phyloP scores from a whole-genome alignment of 2,113 vertebrate species.

The Clupea harengus region DNA sequence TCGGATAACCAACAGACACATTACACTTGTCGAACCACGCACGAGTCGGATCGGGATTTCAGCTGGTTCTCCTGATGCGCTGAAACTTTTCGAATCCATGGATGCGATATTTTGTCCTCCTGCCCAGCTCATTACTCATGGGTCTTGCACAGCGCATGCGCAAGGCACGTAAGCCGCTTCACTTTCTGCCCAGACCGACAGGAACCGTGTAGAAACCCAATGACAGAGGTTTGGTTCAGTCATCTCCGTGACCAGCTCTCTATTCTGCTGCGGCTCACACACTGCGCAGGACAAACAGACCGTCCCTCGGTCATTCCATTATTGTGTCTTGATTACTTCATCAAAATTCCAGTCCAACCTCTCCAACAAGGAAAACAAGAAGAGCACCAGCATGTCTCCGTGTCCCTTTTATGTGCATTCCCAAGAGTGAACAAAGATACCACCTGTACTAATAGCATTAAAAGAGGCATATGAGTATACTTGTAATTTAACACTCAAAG shows the following conservation, averaged over 20 bases:
- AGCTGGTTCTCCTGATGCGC: conserved; percentile 30
- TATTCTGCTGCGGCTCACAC: neutral
- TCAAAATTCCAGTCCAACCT: conserved; percentile 28
- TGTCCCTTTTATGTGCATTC: neutral
- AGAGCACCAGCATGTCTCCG: neutral
- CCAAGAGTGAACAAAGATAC: neutral
- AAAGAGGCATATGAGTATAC: neutral
- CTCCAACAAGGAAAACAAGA: conserved; percentile 15
- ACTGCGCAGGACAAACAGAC: conserved; percentile 14
- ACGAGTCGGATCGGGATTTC: neutral
- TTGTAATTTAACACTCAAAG: conserved; percentile 15
- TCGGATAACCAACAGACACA: neutral
- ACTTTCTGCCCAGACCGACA: neutral
- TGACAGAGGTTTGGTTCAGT: neutral
- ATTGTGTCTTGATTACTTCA: conserved; percentile 26
- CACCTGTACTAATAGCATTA: conserved; percentile 17
- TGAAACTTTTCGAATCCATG: conserved; percentile 38
- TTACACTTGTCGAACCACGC: conserved; percentile 22
- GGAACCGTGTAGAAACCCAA: conserved; percentile 5
- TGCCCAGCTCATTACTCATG: conserved; percentile 27
- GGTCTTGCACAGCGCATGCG: conserved; percentile 42
- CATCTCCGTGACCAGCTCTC: neutral
- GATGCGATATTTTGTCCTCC: conserved; percentile 47
- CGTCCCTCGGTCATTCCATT: conserved; percentile 24
- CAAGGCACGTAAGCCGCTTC: neutral